Evolutionary conservation across 2,797 vertebrate species (phyloP).

Genomic region (Notoglanidium macrostoma): DNA sequence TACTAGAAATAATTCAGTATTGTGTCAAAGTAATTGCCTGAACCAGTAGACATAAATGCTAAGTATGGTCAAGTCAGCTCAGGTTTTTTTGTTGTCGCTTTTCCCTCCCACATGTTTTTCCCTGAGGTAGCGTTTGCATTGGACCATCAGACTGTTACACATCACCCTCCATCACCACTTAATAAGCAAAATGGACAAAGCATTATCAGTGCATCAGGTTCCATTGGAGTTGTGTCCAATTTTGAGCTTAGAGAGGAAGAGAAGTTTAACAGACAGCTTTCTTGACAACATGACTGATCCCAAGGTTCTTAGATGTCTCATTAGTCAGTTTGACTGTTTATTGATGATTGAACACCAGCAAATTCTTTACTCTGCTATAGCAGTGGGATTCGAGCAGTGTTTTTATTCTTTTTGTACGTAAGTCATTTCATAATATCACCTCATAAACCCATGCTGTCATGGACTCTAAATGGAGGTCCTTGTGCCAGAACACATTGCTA

Average conservation of each 20-base stretch:
- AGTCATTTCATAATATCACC: slow-evolving; percentile 63
- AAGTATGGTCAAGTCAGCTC: not conserved
- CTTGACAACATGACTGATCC: not conserved
- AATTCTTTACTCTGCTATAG: slow-evolving; percentile 45
- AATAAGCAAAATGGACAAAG: slow-evolving; percentile 41
- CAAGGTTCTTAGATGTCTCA: slow-evolving; percentile 21
- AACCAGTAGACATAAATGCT: not conserved
- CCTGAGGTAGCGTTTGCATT: not conserved
- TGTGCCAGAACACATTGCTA: slow-evolving; percentile 59
- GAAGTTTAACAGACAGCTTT: not conserved
- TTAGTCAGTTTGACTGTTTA: slow-evolving; percentile 31
- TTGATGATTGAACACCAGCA: not conserved
- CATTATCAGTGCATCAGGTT: slow-evolving; percentile 32
- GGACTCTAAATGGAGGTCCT: slow-evolving; percentile 53
- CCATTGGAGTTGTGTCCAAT: slow-evolving; percentile 34
- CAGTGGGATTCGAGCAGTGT: slow-evolving; percentile 34
- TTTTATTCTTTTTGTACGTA: slow-evolving; percentile 57
- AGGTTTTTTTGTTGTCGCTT: not conserved
- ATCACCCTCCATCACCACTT: slow-evolving; percentile 47
- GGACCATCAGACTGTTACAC: slow-evolving; percentile 42
- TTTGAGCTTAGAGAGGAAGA: not conserved
- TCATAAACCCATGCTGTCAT: slow-evolving; percentile 57
- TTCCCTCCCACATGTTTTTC: not conserved
- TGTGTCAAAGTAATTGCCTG: not conserved
- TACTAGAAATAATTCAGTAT: not conserved